Conservation (phyloP, 92 coral and sea anemone species). For the Phymanthus crucifer region DNA sequence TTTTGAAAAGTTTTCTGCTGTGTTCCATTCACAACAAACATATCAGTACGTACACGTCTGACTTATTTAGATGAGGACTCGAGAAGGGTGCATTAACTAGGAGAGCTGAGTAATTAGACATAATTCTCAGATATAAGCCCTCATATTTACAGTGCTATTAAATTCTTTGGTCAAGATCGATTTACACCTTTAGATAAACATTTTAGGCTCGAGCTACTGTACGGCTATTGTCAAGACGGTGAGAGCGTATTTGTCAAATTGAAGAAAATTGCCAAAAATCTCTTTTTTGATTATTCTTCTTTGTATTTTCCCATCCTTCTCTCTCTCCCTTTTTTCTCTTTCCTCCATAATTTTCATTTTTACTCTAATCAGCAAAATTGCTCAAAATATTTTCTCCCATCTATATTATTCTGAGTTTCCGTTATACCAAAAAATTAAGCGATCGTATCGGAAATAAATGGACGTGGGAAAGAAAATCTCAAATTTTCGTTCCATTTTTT, state of each 20-base stretch:
- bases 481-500: background rate
- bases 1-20: conserved; percentile 2
- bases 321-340: background rate
- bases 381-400: background rate
- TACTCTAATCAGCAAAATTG: background rate
- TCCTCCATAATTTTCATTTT: background rate
- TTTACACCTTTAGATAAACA: conserved; percentile 85
- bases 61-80: background rate
- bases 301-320: background rate
- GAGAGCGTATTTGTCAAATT: conserved; percentile 61
- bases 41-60: background rate
- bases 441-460: background rate
- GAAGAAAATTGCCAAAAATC: conserved; percentile 35
- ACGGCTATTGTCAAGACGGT: conserved; percentile 70
- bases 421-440: background rate
- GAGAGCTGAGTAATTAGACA: conserved; percentile 68
- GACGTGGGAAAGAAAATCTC: background rate
- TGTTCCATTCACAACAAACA: conserved; percentile 11
- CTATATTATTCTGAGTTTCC: background rate
- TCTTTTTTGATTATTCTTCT: conserved; percentile 24
- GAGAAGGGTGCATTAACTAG: conserved; percentile 65
- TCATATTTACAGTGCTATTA: conserved; percentile 77
- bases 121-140: conserved; percentile 49
- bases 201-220: conserved; percentile 65
- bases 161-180: conserved; percentile 79